These are phyloP conservation scores for Anarsia innoxiella DNA, from an alignment of 2,888 invertebrate genomes.

Conservation along the genomic window DNA sequence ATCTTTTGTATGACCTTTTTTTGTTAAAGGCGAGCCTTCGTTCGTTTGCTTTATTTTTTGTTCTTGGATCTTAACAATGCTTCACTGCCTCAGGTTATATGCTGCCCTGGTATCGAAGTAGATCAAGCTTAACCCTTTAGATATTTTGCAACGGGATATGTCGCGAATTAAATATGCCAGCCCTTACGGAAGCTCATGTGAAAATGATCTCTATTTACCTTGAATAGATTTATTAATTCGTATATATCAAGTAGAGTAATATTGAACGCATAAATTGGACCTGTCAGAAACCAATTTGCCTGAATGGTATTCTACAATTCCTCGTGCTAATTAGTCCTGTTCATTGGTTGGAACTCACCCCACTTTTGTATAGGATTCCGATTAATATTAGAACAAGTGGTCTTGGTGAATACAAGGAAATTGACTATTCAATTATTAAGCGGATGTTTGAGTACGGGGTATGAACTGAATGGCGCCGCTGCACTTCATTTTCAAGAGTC, in stretches of 20 bases:
- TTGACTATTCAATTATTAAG: constrained; percentile 16
- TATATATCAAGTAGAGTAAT: no score
- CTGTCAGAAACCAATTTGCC: not conserved
- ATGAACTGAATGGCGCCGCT: not conserved
- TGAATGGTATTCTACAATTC: not conserved
- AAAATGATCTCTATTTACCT: no score
- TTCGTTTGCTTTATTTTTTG: constrained; percentile 22
- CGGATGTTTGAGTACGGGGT: constrained; percentile 4
- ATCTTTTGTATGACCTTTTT: constrained; percentile 22
- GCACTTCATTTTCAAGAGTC: no score
- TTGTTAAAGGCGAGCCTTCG: constrained; percentile 25
- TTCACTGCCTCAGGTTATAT: constrained; percentile 27
- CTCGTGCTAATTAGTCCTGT: not conserved
- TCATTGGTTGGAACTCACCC: not conserved
- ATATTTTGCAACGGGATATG: constrained; percentile 6
- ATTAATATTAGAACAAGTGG: constrained; percentile 12
- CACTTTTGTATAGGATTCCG: constrained; percentile 7
- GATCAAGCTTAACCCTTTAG: constrained; percentile 33
- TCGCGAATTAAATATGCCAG: no score
- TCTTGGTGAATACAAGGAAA: constrained; percentile 11
- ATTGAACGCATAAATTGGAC: no score
- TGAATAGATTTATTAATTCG: no score
- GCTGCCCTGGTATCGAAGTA: constrained; percentile 46
- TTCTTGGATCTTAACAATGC: constrained; percentile 13
- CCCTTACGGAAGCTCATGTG: no score